These are phyloP conservation scores for Burhinus oedicnemus DNA, from an alignment of 2,113 vertebrate species.

Conservation along the genomic window DNA sequence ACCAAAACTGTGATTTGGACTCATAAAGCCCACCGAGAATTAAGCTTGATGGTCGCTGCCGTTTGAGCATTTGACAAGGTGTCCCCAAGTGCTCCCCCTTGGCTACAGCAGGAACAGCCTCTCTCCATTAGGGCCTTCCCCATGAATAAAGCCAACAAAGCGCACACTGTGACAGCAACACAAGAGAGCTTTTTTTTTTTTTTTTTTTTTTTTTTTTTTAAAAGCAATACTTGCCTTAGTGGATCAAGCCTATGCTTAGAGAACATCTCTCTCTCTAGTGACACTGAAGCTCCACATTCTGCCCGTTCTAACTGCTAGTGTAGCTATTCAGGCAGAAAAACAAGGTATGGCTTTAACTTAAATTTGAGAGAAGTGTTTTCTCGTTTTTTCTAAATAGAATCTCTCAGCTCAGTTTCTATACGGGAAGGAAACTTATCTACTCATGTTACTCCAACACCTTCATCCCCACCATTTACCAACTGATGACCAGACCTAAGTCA, in stretches of 20 bases:
- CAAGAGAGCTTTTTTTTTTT: fast-evolving
- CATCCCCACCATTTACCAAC: too few species aligned
- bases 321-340: neutral
- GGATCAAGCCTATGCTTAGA: neutral
- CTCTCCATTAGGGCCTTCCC: too few species aligned
- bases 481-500: neutral
- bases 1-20: too few species aligned
- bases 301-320: neutral
- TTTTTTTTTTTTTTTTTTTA: too few species aligned
- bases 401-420: neutral
- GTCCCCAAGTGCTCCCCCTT: too few species aligned
- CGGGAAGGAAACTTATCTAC: neutral
- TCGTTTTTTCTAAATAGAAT: neutral
- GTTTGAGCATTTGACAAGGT: too few species aligned
- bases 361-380: neutral
- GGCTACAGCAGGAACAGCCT: too few species aligned
- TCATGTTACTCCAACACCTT: neutral
- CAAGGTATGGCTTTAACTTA: neutral
- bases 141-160: too few species aligned
- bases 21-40: too few species aligned
- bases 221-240: neutral
- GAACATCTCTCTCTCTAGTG: neutral
- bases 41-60: too few species aligned
- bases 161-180: fast-evolving
- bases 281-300: neutral